Evolutionary conservation across 2,888 invertebrate genomes (phyloP), one percentile per base, ranked within the genome.

Genomic region (Zelleria hepariella): DNA sequence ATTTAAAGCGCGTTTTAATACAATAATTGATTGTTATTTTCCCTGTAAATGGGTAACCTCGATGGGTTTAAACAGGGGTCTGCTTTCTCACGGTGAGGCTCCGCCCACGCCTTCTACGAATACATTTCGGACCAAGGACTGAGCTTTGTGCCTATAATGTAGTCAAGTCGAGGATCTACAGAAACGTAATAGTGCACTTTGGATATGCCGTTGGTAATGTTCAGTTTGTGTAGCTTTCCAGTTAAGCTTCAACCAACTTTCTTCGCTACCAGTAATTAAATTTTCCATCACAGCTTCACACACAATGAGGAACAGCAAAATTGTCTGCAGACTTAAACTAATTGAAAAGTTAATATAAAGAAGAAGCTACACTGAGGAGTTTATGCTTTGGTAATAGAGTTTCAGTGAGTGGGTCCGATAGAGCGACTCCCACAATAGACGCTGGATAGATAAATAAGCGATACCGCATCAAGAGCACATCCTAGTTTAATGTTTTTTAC

Each of bases 61-160:
- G 67, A 67, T 69, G 18, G 51, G 51, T 18, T 27, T n/a, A n/a
- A 64, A 69, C 71, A 71, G 73, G 75, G 73, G 74, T 78, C 72
- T 74, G 74, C 78, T 79, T 86, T 87, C 87, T 80, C 87, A 86
- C 87, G 85, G 74, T 75, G 64, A 10, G 20, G 64, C 70, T 63
- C 71, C 79, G 72, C 83, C 80, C 76, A 79, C 78, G 67, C 65
- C 57, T 86, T 85, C 83, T 78, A 75, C 75, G 81, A 84, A 86
- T 74, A 79, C 79, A 76, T 81, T 80, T 78, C 67, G 71, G 74
- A 74, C 72, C 71, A 75, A 76, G 74, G 76, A 82, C 73, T 77
- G 74, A 75, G 74, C 74, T 76, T 74, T 73, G 77, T 79, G 75
- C 78, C 76, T 76, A 80, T 80, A 82, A 77, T 78, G 78, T 77